phyloP scores from a whole-genome alignment of 2,113 vertebrate species.

The Vimba vimba region DNA sequence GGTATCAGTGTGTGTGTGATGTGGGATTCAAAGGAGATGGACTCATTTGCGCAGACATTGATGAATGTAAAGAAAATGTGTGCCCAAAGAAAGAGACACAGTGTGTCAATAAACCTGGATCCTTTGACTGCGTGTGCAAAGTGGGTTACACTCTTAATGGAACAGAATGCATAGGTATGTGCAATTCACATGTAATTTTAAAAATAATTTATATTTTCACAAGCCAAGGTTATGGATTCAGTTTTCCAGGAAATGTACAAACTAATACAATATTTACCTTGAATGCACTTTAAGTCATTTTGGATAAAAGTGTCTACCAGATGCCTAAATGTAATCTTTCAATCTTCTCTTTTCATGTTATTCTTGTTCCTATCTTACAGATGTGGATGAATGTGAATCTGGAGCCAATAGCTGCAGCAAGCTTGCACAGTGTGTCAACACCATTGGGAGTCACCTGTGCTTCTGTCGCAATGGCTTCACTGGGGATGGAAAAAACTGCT shows the following conservation, averaged over 20 bases:
- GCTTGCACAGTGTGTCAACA: conserved; percentile 78
- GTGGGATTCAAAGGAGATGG: conserved; percentile 76
- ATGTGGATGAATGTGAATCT: conserved; percentile 78
- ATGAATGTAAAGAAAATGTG: conserved; percentile 75
- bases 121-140: conserved; percentile 77
- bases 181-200: background rate
- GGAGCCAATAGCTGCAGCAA: conserved; percentile 71
- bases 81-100: conserved; percentile 74
- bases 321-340: background rate
- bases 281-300: too few species aligned
- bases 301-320: too few species aligned
- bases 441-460: conserved; percentile 74
- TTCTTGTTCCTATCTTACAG: conserved; percentile 57
- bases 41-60: conserved; percentile 73
- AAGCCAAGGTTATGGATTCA: background rate
- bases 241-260: conserved; percentile 30
- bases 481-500: conserved; percentile 79
- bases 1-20: conserved; percentile 81
- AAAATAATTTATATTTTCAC: background rate
- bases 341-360: background rate
- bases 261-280: too few species aligned
- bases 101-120: conserved; percentile 77
- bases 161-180: conserved; percentile 72
- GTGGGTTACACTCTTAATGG: conserved; percentile 70
- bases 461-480: conserved; percentile 77